A percentile compares a stretch with the other conserved stretches of the same genome.
Conservation (phyloP, 2,888 invertebrate species). For the Amblyjoppa fuscipennis region DNA sequence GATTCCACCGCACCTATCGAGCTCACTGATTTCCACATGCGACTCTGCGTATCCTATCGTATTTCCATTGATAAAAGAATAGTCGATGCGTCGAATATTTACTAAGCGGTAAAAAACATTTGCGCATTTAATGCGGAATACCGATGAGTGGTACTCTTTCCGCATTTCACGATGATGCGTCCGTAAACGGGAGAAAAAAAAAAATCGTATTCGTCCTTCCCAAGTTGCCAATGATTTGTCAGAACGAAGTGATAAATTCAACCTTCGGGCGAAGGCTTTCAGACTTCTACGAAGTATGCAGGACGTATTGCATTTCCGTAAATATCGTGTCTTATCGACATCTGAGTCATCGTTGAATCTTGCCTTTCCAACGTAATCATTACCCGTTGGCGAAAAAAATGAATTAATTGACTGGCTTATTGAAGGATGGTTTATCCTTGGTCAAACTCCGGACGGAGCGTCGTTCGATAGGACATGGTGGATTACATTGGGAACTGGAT, state of each 20-base stretch:
- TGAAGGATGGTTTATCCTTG: not conserved
- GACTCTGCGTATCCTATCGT: not conserved
- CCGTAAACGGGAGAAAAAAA: not conserved
- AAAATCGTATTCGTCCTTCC: not conserved
- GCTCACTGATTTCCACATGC: not conserved
- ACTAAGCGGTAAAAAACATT: not conserved
- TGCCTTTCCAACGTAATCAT: not conserved
- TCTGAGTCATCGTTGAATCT: conserved; percentile 2
- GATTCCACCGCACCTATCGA: not conserved
- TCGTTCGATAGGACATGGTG: conserved; percentile 40
- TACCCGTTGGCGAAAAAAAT: not conserved
- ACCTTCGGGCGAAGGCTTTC: conserved; percentile 17
- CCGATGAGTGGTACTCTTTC: not conserved
- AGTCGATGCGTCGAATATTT: not conserved
- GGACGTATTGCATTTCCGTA: conserved; percentile 13
- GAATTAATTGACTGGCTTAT: not conserved
- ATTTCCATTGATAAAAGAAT: not conserved
- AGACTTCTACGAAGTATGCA: not conserved
- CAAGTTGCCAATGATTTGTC: not conserved
- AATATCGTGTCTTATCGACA: not conserved
- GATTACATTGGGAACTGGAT: conserved; percentile 68
- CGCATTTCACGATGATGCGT: conserved; percentile 33
- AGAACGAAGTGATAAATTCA: not conserved
- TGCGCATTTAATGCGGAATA: not conserved
- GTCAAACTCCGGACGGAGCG: not conserved